Base-by-base conservation (phyloP, 1,140 invertebrate species). In the Thaumatotibia leucotreta region DNA sequence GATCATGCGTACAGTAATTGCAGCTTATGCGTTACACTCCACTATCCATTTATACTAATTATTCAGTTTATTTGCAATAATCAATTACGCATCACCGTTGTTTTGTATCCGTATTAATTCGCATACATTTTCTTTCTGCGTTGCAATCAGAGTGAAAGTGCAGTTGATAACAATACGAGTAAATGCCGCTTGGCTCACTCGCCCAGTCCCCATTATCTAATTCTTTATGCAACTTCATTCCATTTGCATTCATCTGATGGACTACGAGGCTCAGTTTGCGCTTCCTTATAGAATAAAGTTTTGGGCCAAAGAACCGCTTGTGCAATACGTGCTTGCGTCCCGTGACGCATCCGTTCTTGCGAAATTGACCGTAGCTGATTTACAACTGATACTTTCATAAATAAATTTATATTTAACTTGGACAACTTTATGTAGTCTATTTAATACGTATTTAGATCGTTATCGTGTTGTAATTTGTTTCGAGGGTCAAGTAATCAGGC, bases 1-100 rank as follows among this genome's bases (percentile, higher is more conserved):
- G 76, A 90, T 90, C 81, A 86, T 81, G 83, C 79, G 80, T 84
- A 79, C 75, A 82, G 77, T 84, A 72, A 88, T 86, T 81, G 80
- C 65, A 72, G 69, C 70, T 80, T 80, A 81, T 82, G 79, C 78
- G 71, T 68, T 63, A 74, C 24, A 58, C 64, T 29, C 17, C 17
- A 45, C 39, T 45, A 45, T 45, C 39, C 66, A 62, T 66, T 39
- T 54, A 17, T 65, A 50, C 45, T 31, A 10, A 39, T 62, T 17
- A 24, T 67, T 50, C 17, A 23, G 23, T 64, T 54, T 65, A 65
- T 49, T 27, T 64, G 20, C 27, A 39, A 58, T n/a, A 27, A 58
- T 27, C 5, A 58, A 58, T 58, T 29, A 58, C 52, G 52, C 24
- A 14, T 58, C 23, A 29, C 11, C n/a, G 11, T 20, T 45, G 39